These are phyloP conservation scores for Philaethria dido DNA, from an alignment of 2,888 invertebrate genomes.

Conservation along the genomic window DNA sequence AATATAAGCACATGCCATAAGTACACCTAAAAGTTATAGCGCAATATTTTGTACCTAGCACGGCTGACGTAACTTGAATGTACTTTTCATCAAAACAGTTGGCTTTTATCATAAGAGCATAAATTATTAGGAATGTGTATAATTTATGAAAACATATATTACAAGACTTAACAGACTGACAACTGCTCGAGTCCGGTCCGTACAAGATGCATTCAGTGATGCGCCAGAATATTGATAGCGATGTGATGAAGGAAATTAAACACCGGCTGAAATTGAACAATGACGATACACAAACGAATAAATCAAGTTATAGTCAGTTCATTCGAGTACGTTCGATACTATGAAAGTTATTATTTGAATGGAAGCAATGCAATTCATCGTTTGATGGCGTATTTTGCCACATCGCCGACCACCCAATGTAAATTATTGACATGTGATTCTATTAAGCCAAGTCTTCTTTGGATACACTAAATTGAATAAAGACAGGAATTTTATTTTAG, in stretches of 20 bases:
- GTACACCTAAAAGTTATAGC: constrained; percentile 16
- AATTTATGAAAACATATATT: background rate
- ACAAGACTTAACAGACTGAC: constrained; percentile 3
- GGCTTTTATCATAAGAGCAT: constrained; percentile 19
- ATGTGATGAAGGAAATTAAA: constrained; percentile 37
- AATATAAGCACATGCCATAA: constrained; percentile 22
- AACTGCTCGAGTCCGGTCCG: constrained; percentile 22
- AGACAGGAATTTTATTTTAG: background rate
- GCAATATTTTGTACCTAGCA: constrained; percentile 22
- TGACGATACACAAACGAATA: constrained; percentile 38
- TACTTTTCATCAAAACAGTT: constrained; percentile 27
- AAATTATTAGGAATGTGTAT: constrained; percentile 10
- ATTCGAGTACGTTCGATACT: constrained; percentile 47
- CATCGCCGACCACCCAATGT: background rate
- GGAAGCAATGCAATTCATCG: constrained; percentile 35
- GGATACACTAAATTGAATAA: background rate
- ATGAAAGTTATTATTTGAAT: constrained; percentile 38
- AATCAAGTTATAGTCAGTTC: constrained; percentile 51
- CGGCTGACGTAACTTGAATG: constrained; percentile 35
- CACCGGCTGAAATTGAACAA: constrained; percentile 32
- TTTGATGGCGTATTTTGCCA: constrained; percentile 12
- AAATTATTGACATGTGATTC: constrained; percentile 25
- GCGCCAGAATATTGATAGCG: constrained; percentile 30
- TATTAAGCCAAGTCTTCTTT: background rate
- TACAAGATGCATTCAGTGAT: constrained; percentile 34